A percentile compares a stretch with the other conserved stretches of the same genome.
These are phyloP conservation scores for Arnoldichthys spilopterus DNA, from an alignment of 2,797 vertebrate genomes.

Conservation along the genomic window DNA sequence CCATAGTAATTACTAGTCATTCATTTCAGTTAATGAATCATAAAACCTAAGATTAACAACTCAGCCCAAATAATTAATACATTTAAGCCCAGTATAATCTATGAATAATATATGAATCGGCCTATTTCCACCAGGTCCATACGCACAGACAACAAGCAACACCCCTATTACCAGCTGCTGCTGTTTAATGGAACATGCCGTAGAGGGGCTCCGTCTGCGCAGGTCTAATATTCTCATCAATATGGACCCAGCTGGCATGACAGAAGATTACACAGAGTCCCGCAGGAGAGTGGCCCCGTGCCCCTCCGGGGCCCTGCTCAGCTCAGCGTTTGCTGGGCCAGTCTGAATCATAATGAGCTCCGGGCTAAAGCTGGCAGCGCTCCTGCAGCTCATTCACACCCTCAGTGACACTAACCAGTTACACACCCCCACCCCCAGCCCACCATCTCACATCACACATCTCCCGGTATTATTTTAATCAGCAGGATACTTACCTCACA, in stretches of 20 bases:
- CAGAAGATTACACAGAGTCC: conserved; percentile 60
- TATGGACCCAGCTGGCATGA: conserved; percentile 60
- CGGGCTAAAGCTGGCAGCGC: conserved; percentile 45
- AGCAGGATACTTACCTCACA: not conserved
- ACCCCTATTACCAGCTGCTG: conserved; percentile 18
- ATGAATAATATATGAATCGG: not conserved
- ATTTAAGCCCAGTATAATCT: not conserved
- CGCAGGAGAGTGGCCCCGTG: conserved; percentile 49
- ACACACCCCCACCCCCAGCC: conserved; percentile 1
- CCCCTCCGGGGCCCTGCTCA: conserved; percentile 45
- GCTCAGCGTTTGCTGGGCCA: conserved; percentile 47
- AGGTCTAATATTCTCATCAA: conserved; percentile 59
- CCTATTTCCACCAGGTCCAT: not conserved
- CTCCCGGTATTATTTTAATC: not conserved
- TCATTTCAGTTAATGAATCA: not conserved
- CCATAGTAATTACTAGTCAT: not conserved
- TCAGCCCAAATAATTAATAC: not conserved
- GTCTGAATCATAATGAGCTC: conserved; percentile 56
- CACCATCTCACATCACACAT: not conserved
- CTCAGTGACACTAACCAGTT: conserved; percentile 33
- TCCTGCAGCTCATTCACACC: conserved; percentile 41
- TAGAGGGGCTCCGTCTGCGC: conserved; percentile 31
- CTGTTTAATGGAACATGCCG: conserved; percentile 49
- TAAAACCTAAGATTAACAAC: not conserved
- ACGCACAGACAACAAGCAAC: not conserved